Evolutionary conservation across 1,140 invertebrate genomes (phyloP), one percentile per base, ranked within the genome.

Genomic region (Drosophila murphyi): DNA sequence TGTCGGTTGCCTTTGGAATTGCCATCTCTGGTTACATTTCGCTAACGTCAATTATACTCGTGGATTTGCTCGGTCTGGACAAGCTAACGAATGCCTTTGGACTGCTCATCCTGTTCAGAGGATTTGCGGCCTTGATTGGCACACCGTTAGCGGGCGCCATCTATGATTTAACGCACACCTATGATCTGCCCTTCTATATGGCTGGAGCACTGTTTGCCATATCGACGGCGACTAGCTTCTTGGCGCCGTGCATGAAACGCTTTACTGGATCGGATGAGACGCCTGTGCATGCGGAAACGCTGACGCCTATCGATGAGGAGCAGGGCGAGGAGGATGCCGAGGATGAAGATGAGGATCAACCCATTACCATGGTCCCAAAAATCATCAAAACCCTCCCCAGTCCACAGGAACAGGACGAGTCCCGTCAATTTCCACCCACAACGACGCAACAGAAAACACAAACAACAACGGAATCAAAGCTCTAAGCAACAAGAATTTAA

Each of bases 21-120:
- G 98, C 98, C 88, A 97, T 99, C 64, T 98, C 98, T 76, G 98
- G 98, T 35, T 99, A 99, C 93, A 98, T 99, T 80, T 99, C 98
- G 1, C 93, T 99, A 45, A 99, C 98, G 39, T 99, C 98, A 20
- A 99, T 99, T 91, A 98, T 99, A 85, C 94, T 99, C 52, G 98
- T 99, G 76, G 98, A 99, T 90, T 93, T 99, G 12, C 94, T 99
- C 37, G 98, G 98, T 8, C 93, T 99, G 82, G 98, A 99, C 80
- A 98, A 97, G 93, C 93, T 99, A 70, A 99, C 98, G 43, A 99
- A 98, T 92, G 98, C 98, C 28, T 99, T 99, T 93, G 98, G 98
- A 37, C 94, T 99, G 57, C 93, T 99, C 52, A 98, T 99, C 79
- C 93, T 99, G 72, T 98, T 99, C 93, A 95, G 98, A 93, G 98